phyloP scores from a whole-genome alignment of 1,140 invertebrate species.

The Brachionus sp. region DNA sequence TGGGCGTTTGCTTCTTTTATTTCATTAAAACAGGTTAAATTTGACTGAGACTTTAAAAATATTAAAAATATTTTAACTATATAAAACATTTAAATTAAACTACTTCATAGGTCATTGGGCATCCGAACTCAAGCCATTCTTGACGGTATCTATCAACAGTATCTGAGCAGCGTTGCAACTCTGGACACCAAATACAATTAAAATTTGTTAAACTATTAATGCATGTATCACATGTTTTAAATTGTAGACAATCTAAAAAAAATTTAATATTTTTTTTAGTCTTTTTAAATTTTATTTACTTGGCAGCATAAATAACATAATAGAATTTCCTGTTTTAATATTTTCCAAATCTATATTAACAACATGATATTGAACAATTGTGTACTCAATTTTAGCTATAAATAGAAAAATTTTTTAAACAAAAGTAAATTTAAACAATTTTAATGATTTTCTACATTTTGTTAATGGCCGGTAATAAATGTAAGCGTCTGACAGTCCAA shows the following conservation, averaged over 20 bases:
- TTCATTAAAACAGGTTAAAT: not conserved
- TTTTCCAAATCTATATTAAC: conserved; percentile 11
- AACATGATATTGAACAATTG: conserved; percentile 40
- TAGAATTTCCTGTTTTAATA: conserved; percentile 41
- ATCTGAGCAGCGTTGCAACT: conserved; percentile 74
- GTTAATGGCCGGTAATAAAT: conserved; percentile 46
- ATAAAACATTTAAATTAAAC: not conserved
- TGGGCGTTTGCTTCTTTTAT: not conserved
- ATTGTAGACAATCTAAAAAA: conserved; percentile 70
- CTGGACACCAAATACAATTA: conserved; percentile 78
- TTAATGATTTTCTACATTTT: conserved; percentile 24
- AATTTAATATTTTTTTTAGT: conserved; percentile 3
- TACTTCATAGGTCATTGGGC: conserved; percentile 56
- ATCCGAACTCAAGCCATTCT: conserved; percentile 77
- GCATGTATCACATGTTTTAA: conserved; percentile 69
- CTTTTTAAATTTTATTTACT: not conserved
- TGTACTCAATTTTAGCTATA: conserved; percentile 46
- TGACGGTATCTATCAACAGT: conserved; percentile 83
- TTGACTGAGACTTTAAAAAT: not conserved
- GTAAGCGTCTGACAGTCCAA: conserved; percentile 43
- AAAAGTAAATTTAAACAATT: not conserved
- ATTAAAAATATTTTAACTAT: not conserved
- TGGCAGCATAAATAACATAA: conserved; percentile 30
- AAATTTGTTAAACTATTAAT: conserved; percentile 54
- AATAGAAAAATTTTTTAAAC: not conserved